Conservation (phyloP, 2,888 invertebrate species). For the Bombyx huttoni region DNA sequence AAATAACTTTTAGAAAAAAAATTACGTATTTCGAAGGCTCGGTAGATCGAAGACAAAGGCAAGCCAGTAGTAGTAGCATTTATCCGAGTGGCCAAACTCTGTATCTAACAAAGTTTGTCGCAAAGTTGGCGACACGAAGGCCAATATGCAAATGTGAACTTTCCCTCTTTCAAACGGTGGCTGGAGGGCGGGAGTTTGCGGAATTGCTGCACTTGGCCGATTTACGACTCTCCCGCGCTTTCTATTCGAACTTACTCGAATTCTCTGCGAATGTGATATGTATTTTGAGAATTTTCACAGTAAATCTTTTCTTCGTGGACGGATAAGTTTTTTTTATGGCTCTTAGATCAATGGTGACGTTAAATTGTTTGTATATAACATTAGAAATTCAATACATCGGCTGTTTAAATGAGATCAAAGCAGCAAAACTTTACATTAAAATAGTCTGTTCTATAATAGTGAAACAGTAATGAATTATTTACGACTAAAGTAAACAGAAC, state of each 20-base stretch:
- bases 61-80: not conserved
- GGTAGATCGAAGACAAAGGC: not conserved
- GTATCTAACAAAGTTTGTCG: conserved; percentile 9
- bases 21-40: not conserved
- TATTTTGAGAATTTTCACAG: not conserved
- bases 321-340: too few relatives aligned
- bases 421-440: too few relatives aligned
- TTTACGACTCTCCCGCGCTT: conserved; percentile 40
- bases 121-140: conserved; percentile 28
- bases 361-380: too few relatives aligned
- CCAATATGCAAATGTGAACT: conserved; percentile 62
- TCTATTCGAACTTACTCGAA: conserved; percentile 36
- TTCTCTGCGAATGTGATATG: not conserved
- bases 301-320: too few relatives aligned
- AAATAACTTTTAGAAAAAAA: too few relatives aligned
- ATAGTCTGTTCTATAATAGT: too few relatives aligned
- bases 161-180: conserved; percentile 42
- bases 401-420: too few relatives aligned
- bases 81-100: not conserved
- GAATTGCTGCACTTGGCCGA: conserved; percentile 56
- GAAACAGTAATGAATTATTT: too few relatives aligned
- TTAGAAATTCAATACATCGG: too few relatives aligned
- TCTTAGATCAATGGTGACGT: too few relatives aligned
- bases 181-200: conserved; percentile 15
- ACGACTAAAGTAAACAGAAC: too few relatives aligned